Base-by-base conservation (phyloP, 2,113 vertebrate genomes). In the Oreochromis niloticus region DNA sequence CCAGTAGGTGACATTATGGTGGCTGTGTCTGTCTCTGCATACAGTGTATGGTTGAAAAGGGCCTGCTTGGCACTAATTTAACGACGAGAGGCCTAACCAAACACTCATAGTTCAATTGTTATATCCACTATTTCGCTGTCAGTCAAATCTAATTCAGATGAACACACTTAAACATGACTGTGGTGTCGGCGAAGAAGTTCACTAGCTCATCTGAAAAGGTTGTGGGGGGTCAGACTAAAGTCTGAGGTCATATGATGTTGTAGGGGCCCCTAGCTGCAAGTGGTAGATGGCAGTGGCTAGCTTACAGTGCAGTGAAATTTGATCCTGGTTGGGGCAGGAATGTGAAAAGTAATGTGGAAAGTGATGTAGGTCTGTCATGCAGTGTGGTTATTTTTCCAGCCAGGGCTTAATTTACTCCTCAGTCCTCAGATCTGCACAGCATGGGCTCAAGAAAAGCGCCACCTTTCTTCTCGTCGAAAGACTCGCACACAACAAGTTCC, bases 311-410 rank as follows among this genome's bases (percentile, higher is more conserved):
- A 85, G 55, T 90, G 91, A 92, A 94, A 95, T 54, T 34, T 73
- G 86, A 93, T 86, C 84, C 85, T 24, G 75, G 83, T 66, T 22
- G 56, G 52, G 48, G 80, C 87, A 91, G 90, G 91, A 94, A 94
- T 95, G 90, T 90, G 83, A 90, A 90, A 88, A 87, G 84, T 89
- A 87, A 83, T 89, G 90, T 94, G 90, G 87, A 92, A 94, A 94
- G 87, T 92, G 94, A 93, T 91, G 89, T 83, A 46, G 87, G 81
- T 89, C 87, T 92, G 84, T 93, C 73, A 85, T 91, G 90, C 86
- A 52, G 86, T 54, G 78, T 13, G 59, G 87, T 89, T 87, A 85
- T 91, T 94, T 81, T 95, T 94, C 87, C 92, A 91, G 81, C 79
- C 46, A 88, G 32, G 80, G 86, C 83, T 90, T 91, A 91, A 95